phyloP scores from a whole-genome alignment of 2,888 invertebrate species.

The Aspidiotus destructor region DNA sequence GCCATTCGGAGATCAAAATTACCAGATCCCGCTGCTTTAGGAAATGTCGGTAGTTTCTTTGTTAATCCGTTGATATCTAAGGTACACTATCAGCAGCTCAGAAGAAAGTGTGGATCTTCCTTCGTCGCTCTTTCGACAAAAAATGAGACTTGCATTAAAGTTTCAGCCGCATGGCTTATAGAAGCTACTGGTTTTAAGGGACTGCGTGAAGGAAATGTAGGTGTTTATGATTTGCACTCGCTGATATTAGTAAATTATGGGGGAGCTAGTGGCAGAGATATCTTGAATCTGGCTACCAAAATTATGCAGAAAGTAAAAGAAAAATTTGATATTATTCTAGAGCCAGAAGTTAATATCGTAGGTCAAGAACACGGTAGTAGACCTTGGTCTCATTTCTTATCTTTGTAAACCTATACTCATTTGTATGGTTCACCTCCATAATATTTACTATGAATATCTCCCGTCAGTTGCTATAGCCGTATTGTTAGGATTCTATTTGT shows the following conservation, averaged over 20 bases:
- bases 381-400: no score
- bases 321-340: neutral
- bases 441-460: no score
- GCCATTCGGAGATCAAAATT: conserved; percentile 1
- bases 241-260: conserved; percentile 10
- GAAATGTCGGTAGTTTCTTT: conserved; percentile 27
- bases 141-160: conserved; percentile 4
- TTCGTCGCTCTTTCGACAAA: neutral
- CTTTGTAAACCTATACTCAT: no score
- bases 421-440: no score
- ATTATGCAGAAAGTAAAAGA: neutral
- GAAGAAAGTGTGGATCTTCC: neutral
- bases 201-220: conserved; percentile 3
- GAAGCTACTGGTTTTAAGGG: conserved; percentile 11
- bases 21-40: conserved; percentile 8
- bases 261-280: conserved; percentile 12
- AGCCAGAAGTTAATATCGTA: neutral
- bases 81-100: neutral
- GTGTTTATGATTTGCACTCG: conserved; percentile 3
- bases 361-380: neutral
- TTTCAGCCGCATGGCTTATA: conserved; percentile 25
- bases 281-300: conserved; percentile 6
- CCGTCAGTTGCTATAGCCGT: no score
- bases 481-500: no score
- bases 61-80: conserved; percentile 7